Conservation (phyloP, 2,888 invertebrate genomes). For the Eristalinus sepulchralis region DNA sequence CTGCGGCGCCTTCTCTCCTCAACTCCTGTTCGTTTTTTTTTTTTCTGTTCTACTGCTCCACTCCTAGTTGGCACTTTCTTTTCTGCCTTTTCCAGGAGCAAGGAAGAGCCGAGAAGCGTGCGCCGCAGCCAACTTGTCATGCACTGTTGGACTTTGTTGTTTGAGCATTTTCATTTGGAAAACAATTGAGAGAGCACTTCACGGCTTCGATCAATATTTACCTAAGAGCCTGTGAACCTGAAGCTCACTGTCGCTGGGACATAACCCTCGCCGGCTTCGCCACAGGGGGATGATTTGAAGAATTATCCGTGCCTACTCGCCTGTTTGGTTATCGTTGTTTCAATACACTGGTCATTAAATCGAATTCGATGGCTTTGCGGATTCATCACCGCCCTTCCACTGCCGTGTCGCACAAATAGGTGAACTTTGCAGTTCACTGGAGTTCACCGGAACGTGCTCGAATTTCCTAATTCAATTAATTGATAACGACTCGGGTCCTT, state of each 20-base stretch:
- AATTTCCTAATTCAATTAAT: conserved; percentile 67
- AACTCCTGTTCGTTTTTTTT: not conserved
- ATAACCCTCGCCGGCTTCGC: not conserved
- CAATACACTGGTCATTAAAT: conserved; percentile 35
- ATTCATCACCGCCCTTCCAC: not conserved
- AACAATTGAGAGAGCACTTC: conserved; percentile 58
- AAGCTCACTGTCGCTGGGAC: not conserved
- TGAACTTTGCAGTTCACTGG: conserved; percentile 58
- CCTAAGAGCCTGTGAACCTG: conserved; percentile 37
- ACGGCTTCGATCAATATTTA: conserved; percentile 60
- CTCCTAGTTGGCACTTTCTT: conserved; percentile 28
- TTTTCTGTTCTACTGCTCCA: not conserved
- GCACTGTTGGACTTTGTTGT: conserved; percentile 34
- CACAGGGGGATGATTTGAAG: not conserved
- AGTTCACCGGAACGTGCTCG: conserved; percentile 55
- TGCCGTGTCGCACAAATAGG: conserved; percentile 23
- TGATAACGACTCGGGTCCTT: conserved; percentile 49
- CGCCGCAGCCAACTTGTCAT: conserved; percentile 42
- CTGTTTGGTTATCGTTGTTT: conserved; percentile 4
- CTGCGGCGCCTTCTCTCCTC: not conserved
- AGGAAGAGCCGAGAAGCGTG: conserved; percentile 20
- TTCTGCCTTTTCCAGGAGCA: not conserved
- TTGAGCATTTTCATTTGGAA: conserved; percentile 43
- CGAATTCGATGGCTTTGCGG: conserved; percentile 38
- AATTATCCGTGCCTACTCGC: not conserved